Evolutionary conservation across 2,113 vertebrate genomes (phyloP), one percentile per base, ranked within the genome.

Genomic region (human (Homo sapiens)): DNA sequence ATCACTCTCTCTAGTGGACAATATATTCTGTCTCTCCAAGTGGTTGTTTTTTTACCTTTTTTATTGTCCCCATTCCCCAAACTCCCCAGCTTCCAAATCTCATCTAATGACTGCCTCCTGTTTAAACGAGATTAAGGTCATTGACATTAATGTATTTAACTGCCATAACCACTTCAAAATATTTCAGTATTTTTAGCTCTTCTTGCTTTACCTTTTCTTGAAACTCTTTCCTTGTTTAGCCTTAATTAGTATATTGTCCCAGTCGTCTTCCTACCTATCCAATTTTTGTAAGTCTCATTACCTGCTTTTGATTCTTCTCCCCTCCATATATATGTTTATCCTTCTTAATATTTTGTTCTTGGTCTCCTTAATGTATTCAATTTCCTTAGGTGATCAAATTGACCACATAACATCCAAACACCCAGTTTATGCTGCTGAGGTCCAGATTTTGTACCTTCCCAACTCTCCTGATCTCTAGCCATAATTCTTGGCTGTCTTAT

Each of bases 321-420:
- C n/a, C 7, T 30, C n/a, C 32, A 72, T 48, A 40, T 89, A 50
- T 80, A n/a, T 95, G 50, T 90, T 80, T 88, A 80, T 89, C 40
- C 52, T 80, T 82, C 30, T 55, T 94, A 84, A 45, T 38, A 66
- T 80, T 88, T 80, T 90, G 38, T 25, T 90, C 40, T 78, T 95
- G n/a, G 50, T 82, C 64, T 96, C 75, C 57, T 79, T 68, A 88
- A 38, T 13, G 32, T 72, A 9, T 79, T 93, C 6, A 43, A 0
- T 94, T 90, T 94, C 40, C 43, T 22, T 83, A 66, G 25, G 52
- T 93, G 79, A 68, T 96, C 25, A 93, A 4, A 96, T 95, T 83
- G 70, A 30, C 32, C 61, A 40, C 20, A 23, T 83, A 75, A 64
- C 20, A 20, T 79, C 48, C 43, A 40, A 40, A 89, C 23, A 90